phyloP scores from a whole-genome alignment of 2,113 vertebrate genomes.

The Corvus moneduloides region DNA sequence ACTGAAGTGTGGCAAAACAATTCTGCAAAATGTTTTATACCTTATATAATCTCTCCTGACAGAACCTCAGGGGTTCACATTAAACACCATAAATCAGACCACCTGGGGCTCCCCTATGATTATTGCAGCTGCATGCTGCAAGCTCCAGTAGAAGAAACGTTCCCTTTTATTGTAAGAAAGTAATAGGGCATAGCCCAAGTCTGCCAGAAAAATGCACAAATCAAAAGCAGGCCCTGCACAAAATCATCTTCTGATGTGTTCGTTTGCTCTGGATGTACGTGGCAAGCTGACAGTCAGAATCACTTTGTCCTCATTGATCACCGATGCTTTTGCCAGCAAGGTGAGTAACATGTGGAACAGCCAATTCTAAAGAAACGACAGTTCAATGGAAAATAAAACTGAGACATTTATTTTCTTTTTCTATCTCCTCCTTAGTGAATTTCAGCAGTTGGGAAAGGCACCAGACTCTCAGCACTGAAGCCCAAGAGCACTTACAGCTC shows the following conservation, averaged over 20 bases:
- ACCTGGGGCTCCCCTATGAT: conserved; percentile 55
- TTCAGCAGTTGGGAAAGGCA: background rate
- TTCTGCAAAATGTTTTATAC: conserved; percentile 35
- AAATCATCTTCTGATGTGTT: conserved; percentile 59
- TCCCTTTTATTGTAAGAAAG: conserved; percentile 57
- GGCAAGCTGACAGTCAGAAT: conserved; percentile 41
- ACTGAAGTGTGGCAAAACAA: conserved; percentile 20
- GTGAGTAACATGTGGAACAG: conserved; percentile 24
- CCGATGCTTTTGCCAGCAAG: background rate
- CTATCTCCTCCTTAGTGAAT: background rate
- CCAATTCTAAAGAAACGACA: conserved; percentile 3
- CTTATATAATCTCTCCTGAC: conserved; percentile 26
- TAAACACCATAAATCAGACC: conserved; percentile 52
- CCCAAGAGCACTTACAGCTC: background rate
- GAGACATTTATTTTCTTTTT: background rate
- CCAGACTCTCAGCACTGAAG: background rate
- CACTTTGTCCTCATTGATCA: conserved; percentile 43
- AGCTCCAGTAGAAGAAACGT: conserved; percentile 12
- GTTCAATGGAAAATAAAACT: conserved; percentile 10
- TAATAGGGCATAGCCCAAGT: conserved; percentile 56
- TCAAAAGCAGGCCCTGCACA: conserved; percentile 58
- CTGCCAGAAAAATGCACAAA: conserved; percentile 57
- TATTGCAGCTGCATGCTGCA: conserved; percentile 49
- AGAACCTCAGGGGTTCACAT: conserved; percentile 46
- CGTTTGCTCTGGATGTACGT: conserved; percentile 7